Evolutionary conservation across 2,888 invertebrate species (phyloP).

Genomic region (Aproaerema taeniolella): DNA sequence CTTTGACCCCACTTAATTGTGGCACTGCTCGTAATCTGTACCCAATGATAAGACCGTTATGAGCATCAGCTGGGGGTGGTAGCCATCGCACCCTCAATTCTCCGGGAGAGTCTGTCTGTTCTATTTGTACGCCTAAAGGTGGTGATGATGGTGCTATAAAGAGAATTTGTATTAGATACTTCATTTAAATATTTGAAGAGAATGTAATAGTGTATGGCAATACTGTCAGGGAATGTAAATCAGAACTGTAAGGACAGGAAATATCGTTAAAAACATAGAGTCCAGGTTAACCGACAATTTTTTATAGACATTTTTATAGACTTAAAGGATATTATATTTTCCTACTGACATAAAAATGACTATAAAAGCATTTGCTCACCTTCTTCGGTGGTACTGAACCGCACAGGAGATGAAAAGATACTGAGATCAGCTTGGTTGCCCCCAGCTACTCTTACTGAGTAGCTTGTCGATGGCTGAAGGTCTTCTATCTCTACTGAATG

Average conservation of each 20-base stretch:
- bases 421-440: constrained; percentile 68
- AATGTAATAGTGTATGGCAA: too few relatives aligned
- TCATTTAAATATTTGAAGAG: background rate
- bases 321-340: too few relatives aligned
- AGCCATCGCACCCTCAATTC: constrained; percentile 64
- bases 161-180: too few relatives aligned
- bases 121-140: constrained; percentile 62
- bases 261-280: too few relatives aligned
- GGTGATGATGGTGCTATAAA: constrained; percentile 59
- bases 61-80: constrained; percentile 62
- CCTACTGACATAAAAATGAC: too few relatives aligned
- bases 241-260: too few relatives aligned
- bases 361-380: too few relatives aligned
- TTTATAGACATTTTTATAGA: too few relatives aligned
- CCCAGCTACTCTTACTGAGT: constrained; percentile 62
- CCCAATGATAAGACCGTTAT: constrained; percentile 65
- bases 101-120: constrained; percentile 63
- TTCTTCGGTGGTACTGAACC: constrained; percentile 70
- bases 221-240: too few relatives aligned
- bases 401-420: constrained; percentile 54
- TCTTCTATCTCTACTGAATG: constrained; percentile 60
- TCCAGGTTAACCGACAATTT: too few relatives aligned
- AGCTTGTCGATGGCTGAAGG: constrained; percentile 58
- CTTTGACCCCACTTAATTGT: constrained; percentile 56
- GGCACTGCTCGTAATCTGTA: constrained; percentile 60